phyloP scores from a whole-genome alignment of 2,113 vertebrate species.

The Arenaria interpres region DNA sequence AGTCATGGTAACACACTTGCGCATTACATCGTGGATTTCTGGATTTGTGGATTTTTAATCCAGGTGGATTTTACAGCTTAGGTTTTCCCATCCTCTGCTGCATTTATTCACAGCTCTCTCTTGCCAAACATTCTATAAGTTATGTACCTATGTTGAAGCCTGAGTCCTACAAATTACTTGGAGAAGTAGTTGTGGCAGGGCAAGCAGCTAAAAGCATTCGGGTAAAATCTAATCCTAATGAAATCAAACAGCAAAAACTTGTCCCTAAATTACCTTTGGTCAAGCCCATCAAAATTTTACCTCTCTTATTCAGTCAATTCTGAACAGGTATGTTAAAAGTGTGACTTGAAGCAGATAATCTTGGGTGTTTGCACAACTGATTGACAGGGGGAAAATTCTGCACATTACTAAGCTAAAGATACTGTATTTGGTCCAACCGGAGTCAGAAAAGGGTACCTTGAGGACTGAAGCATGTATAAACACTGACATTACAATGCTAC shows the following conservation, averaged over 20 bases:
- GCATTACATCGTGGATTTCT: background rate
- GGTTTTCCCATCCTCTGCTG: background rate
- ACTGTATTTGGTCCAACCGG: background rate
- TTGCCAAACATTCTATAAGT: background rate
- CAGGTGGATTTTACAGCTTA: background rate
- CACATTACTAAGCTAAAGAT: background rate
- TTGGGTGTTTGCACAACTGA: background rate
- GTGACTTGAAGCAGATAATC: background rate
- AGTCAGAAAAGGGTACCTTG: background rate
- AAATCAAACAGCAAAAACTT: background rate
- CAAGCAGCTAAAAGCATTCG: background rate
- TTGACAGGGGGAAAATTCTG: background rate
- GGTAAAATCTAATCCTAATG: background rate
- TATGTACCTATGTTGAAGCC: background rate
- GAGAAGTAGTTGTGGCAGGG: background rate
- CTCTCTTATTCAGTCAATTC: background rate
- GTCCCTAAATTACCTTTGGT: background rate
- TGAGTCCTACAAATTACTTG: background rate
- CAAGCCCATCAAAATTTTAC: background rate
- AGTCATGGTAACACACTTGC: background rate
- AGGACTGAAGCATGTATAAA: background rate
- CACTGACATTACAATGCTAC: background rate
- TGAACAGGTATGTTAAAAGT: background rate
- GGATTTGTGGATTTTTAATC: background rate
- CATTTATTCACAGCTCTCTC: background rate